These are phyloP conservation scores for Himalopsyche tibetana DNA, from an alignment of 2,888 invertebrate genomes.

Conservation along the genomic window DNA sequence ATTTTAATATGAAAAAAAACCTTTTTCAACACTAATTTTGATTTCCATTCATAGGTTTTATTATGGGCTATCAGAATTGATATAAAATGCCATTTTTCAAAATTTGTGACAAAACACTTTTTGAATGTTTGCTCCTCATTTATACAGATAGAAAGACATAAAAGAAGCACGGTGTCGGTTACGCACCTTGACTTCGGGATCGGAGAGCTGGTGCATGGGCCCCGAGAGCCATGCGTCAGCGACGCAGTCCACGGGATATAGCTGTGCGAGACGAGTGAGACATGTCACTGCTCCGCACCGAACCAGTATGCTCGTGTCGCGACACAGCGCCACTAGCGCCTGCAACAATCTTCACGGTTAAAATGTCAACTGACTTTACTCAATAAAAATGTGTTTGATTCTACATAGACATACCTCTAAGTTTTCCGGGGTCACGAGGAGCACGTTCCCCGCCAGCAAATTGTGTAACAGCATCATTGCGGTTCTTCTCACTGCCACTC, in stretches of 20 bases:
- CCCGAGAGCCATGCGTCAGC: slow-evolving; percentile 73
- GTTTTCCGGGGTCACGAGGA: slow-evolving; percentile 59
- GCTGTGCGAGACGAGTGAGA: slow-evolving; percentile 70
- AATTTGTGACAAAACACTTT: no score
- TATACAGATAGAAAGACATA: background rate
- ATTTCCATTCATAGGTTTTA: no score
- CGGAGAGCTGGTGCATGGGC: slow-evolving; percentile 73
- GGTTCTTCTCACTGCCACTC: slow-evolving; percentile 72
- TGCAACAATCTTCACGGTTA: slow-evolving; percentile 64
- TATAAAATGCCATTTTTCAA: no score
- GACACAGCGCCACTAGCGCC: slow-evolving; percentile 72
- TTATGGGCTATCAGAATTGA: no score
- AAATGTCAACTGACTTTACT: background rate
- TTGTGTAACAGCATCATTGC: slow-evolving; percentile 71
- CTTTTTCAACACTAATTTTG: no score
- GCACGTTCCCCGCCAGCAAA: slow-evolving; percentile 67
- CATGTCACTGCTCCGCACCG: slow-evolving; percentile 72
- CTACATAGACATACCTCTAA: slow-evolving; percentile 54
- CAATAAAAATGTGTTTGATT: background rate
- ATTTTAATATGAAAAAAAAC: no score
- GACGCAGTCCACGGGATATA: slow-evolving; percentile 67
- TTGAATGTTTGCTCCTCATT: no score
- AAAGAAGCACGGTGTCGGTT: background rate
- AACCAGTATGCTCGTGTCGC: slow-evolving; percentile 74
- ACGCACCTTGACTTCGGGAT: slow-evolving; percentile 73